A percentile compares a stretch with the other conserved stretches of the same genome.
Evolutionary conservation across 1,140 invertebrate species (phyloP).

Genomic region (Aphis gossypii): DNA sequence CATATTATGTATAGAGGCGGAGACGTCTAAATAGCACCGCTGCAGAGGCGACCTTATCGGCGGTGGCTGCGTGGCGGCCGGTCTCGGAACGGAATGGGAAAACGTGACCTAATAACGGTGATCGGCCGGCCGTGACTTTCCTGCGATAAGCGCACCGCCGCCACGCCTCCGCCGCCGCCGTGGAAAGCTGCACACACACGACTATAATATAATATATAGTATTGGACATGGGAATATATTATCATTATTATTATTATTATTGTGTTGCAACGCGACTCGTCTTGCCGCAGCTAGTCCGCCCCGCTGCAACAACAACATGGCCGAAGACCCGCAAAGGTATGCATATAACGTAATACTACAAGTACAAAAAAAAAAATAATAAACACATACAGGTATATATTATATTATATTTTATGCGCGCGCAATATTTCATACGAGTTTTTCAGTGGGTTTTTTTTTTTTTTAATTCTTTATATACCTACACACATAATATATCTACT

Average conservation of each 20-base stretch:
- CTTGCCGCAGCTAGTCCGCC: background rate
- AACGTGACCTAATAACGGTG: constrained; percentile 52
- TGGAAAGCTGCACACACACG: constrained; percentile 10
- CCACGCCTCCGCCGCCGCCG: constrained; percentile 29
- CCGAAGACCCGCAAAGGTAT: background rate
- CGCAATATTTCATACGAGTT: constrained; percentile 29
- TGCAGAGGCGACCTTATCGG: constrained; percentile 15
- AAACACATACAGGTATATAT: background rate
- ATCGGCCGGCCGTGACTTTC: constrained; percentile 48
- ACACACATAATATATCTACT: background rate
- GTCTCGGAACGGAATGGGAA: constrained; percentile 30
- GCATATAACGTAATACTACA: background rate
- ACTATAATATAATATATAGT: background rate
- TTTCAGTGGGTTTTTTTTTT: background rate
- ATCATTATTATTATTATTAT: background rate
- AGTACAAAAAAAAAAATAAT: background rate
- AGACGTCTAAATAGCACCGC: background rate
- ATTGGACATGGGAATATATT: constrained; percentile 2
- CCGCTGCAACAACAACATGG: background rate
- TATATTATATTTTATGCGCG: background rate
- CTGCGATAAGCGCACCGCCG: constrained; percentile 17
- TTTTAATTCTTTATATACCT: no score
- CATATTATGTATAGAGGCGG: background rate
- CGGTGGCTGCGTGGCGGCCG: background rate
- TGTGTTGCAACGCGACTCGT: background rate